Evolutionary conservation across 2,888 invertebrate species (phyloP), one percentile per base, ranked within the genome.

Genomic region (Ptychoptera albimana): DNA sequence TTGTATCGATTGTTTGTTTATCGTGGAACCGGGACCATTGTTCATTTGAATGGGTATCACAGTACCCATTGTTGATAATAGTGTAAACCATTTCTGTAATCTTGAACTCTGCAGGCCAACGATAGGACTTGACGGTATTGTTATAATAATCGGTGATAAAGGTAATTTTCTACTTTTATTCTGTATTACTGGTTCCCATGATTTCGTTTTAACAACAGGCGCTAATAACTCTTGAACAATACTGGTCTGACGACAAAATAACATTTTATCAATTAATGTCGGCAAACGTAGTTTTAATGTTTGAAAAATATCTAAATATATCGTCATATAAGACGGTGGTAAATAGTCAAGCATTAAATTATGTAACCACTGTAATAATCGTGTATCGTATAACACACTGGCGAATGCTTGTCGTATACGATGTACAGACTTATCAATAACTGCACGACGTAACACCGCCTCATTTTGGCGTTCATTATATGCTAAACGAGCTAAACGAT

Each of bases 281-380:
- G 86, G 85, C 46, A 82, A 63, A 67, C 83, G 79, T 10, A 71
- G 63, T 58, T 75, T 75, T 13, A 82, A 57, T 1, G 77, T 80
- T 68, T 85, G 85, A 50, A 87, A 61, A 41, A 84, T 78, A 55
- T 87, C 85, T 13, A 86, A 66, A 61, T 87, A 87, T 8, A 76
- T 74, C 1, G 76, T 73, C 51, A 86, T 69, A 57, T 81, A 79
- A 6, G 71, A 69, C 13, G 71, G 69, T 42, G 74, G 76, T 39
- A 85, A 62, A 54, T 74, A 67, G 49, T 85, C 82, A 51, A 84
- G 70, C 8, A 87, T 59, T 9, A 80, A 59, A 37, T 71, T 66
- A 60, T 88, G 86, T 31, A 88, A 60, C 88, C 88, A 88, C 51
- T 84, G 82, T 1, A 76, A 72, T 16, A 81, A 62, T 50, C 76